Evolutionary conservation across 2,888 invertebrate species (phyloP).

Genomic region (Aphidius colemani): DNA sequence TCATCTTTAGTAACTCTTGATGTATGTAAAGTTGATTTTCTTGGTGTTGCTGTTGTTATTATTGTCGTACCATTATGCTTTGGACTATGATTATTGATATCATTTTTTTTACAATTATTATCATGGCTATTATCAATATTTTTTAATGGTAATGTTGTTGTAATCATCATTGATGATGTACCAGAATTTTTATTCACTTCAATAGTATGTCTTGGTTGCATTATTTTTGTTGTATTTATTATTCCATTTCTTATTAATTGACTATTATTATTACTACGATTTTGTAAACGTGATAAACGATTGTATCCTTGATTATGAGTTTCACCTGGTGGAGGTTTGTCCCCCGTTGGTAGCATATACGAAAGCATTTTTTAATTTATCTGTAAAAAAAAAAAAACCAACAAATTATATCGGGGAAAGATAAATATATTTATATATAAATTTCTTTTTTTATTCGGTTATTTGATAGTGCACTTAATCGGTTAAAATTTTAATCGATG

Average conservation of each 20-base stretch:
- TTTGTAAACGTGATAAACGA: conserved; percentile 34
- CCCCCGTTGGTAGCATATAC: conserved; percentile 79
- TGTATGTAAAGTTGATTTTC: conserved; percentile 52
- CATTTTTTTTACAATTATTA: conserved; percentile 27
- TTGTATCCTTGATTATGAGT: conserved; percentile 35
- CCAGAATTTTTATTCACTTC: conserved; percentile 17
- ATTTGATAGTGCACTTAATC: not conserved
- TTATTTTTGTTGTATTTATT: not conserved
- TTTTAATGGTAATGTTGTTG: conserved; percentile 39
- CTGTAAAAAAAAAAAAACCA: conserved; percentile 27
- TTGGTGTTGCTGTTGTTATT: conserved; percentile 47
- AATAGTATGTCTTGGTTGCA: conserved; percentile 10
- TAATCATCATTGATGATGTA: conserved; percentile 41
- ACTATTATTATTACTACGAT: conserved; percentile 30
- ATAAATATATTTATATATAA: conserved; percentile 6
- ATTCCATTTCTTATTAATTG: conserved; percentile 32
- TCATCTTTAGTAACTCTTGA: conserved; percentile 66
- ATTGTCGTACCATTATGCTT: conserved; percentile 55
- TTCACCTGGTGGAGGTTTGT: conserved; percentile 71
- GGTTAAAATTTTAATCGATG: not conserved
- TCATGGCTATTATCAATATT: conserved; percentile 34
- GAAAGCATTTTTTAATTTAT: conserved; percentile 67
- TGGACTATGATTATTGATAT: conserved; percentile 46
- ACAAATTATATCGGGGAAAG: conserved; percentile 20
- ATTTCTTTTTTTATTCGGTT: not conserved